phyloP scores from a whole-genome alignment of 2,797 vertebrate genomes.

The Megaceryle alcyon region DNA sequence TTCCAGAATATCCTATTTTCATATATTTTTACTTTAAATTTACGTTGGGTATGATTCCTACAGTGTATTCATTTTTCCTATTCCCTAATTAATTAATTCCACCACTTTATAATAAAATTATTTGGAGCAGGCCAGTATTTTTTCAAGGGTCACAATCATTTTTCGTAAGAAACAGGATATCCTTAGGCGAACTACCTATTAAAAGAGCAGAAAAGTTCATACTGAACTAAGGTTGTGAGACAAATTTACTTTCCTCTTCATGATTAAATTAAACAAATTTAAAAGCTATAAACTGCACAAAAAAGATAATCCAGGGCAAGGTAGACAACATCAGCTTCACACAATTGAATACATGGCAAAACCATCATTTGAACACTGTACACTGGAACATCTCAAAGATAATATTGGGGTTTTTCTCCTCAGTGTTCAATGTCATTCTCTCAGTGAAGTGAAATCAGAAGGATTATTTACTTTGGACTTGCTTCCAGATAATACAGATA shows the following conservation, averaged over 20 bases:
- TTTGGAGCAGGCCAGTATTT: neutral
- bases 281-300: neutral
- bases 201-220: neutral
- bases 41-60: neutral
- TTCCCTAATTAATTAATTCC: neutral
- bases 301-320: neutral
- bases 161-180: neutral
- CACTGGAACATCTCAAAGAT: neutral
- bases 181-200: neutral
- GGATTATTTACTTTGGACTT: slow-evolving; percentile 12
- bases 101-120: neutral
- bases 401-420: neutral
- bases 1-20: neutral
- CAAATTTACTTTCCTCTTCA: neutral
- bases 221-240: neutral
- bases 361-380: fast-evolving
- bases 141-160: neutral
- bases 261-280: neutral
- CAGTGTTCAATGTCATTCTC: neutral
- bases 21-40: neutral
- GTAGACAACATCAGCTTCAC: neutral
- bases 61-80: neutral
- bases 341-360: neutral
- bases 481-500: neutral
- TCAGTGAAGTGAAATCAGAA: neutral